phyloP scores from a whole-genome alignment of 2,888 invertebrate species.

The Cephonodes hylas region DNA sequence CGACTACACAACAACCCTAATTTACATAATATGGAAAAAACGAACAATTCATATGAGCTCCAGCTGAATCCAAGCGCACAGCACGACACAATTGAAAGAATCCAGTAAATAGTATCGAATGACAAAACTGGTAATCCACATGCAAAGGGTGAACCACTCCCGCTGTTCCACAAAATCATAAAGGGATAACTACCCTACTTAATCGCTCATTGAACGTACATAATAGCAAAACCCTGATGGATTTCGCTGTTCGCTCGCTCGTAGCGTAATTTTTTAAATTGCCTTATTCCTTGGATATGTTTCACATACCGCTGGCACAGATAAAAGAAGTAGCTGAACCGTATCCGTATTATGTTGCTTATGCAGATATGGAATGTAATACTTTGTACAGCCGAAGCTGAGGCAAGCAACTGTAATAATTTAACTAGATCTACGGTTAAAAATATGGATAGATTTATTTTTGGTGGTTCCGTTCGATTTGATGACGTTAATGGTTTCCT shows the following conservation, averaged over 20 bases:
- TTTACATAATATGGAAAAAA: neutral
- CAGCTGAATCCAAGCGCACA: neutral
- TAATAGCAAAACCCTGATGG: slow-evolving; percentile 22
- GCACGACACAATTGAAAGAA: neutral
- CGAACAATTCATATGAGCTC: neutral
- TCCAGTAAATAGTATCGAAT: neutral
- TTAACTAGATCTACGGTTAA: neutral
- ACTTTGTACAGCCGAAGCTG: neutral
- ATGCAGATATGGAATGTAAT: slow-evolving; percentile 11
- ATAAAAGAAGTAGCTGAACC: slow-evolving; percentile 40
- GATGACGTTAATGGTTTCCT: neutral
- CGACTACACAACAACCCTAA: no score
- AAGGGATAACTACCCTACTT: neutral
- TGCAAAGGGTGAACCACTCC: neutral
- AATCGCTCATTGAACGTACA: slow-evolving; percentile 6
- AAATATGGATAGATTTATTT: neutral
- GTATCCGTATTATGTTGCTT: slow-evolving; percentile 20
- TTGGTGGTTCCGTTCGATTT: neutral
- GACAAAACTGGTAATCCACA: neutral
- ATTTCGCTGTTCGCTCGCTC: slow-evolving; percentile 34
- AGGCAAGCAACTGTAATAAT: neutral
- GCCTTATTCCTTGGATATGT: no score
- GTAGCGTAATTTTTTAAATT: slow-evolving; percentile 43
- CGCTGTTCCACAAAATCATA: neutral
- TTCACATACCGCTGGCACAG: slow-evolving; percentile 41